Percentiles rank a stretch among this genome's conserved stretches.
phyloP scores from a whole-genome alignment of 2,113 vertebrate genomes.

The Lepisosteus oculatus region DNA sequence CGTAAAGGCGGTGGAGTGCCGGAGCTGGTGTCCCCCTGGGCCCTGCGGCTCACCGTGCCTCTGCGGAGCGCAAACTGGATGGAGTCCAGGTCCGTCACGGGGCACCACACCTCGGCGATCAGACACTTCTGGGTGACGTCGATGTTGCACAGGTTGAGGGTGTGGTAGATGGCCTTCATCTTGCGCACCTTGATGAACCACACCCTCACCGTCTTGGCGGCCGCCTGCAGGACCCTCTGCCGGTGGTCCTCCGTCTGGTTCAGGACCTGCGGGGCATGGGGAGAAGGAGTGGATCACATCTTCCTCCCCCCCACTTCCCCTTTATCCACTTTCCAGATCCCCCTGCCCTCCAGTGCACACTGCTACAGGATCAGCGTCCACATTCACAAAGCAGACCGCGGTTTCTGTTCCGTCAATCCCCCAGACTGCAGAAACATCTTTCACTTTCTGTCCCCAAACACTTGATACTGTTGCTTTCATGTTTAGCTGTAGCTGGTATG shows the following conservation, averaged over 20 bases:
- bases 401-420: no score
- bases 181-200: slow-evolving; percentile 98
- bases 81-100: slow-evolving; percentile 90
- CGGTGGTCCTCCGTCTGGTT: slow-evolving; percentile 97
- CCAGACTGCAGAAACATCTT: no score
- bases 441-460: no score
- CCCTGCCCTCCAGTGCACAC: no score
- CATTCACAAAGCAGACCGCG: no score
- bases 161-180: slow-evolving; percentile 99
- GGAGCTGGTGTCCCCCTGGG: no score
- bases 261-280: slow-evolving; percentile 72
- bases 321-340: no score
- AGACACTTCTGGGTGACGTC: slow-evolving; percentile 98
- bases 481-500: no score
- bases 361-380: no score
- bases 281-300: not conserved
- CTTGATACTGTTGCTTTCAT: no score
- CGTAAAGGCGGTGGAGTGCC: no score
- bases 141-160: slow-evolving; percentile 96
- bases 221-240: slow-evolving; percentile 91
- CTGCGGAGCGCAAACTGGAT: slow-evolving; percentile 97
- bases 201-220: slow-evolving; percentile 89
- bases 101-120: slow-evolving; percentile 97
- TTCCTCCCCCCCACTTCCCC: no score
- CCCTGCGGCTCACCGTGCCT: slow-evolving; percentile 80